Base-by-base conservation (phyloP, 2,797 vertebrate genomes). In the Simalia tracyae region DNA sequence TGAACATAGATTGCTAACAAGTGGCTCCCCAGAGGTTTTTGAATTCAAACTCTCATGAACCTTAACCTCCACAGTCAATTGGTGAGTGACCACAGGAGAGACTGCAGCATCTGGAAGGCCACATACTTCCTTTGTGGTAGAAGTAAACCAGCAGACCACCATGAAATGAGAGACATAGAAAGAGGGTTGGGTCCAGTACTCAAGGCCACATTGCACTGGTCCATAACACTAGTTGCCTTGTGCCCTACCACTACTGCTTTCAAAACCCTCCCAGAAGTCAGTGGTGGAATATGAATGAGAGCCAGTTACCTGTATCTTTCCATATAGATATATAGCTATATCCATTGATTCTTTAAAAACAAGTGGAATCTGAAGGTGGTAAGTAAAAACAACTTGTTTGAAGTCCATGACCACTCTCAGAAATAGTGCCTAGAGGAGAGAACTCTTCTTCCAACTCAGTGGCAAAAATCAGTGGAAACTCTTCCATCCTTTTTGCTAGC, bases 361-460 rank as follows among this genome's bases (percentile, higher is more conserved):
- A 94, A 93, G 17, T 81, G 89, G 94, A 95, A 94, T 95, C 93
- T 92, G 93, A 90, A 91, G 90, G 95, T 95, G 60, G 95, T 87
- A 89, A 91, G 91, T 89, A 89, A 91, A 90, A 95, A 96, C 93
- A 89, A 95, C 95, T 94, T 94, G 96, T 96, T 95, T 95, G 93
- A 95, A 94, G 85, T 96, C 95, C 94, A 92, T 76, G 92, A 93
- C 60, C 84, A 88, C 93, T 93, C 92, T 93, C 92, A 94, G 87
- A 97, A 96, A 96, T 68, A 94, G 93, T 95, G 92, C 95, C 0
- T 68, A 12, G 92, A 96, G 89, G 89, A 95, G 94, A 95, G 96
- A 54, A 94, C 84, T 93, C 93, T 93, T 94, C 95, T 97, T 97
- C 94, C 95, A 97, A 94, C 96, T 96, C 86, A 24, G 90, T 92